phyloP scores from a whole-genome alignment of 2,888 invertebrate genomes.

The Conchocele bisecta region DNA sequence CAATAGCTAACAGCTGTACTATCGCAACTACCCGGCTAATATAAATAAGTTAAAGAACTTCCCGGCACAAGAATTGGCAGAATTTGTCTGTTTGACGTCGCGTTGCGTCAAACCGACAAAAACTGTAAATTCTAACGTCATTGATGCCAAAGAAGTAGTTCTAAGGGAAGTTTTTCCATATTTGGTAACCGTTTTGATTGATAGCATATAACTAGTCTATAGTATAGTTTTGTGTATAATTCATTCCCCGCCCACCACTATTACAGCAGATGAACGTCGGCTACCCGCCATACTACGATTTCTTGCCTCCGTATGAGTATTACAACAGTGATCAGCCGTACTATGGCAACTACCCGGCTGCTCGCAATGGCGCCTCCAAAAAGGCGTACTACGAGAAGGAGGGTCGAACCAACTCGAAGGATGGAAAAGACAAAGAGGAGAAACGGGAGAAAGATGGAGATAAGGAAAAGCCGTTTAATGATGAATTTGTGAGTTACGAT shows the following conservation, averaged over 20 bases:
- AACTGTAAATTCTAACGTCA: too few species aligned
- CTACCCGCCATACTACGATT: conserved; percentile 70
- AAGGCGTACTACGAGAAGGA: conserved; percentile 65
- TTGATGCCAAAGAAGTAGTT: too few species aligned
- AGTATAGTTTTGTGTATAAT: too few species aligned
- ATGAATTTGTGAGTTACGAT: conserved; percentile 70
- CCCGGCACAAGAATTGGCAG: too few species aligned
- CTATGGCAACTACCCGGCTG: conserved; percentile 51
- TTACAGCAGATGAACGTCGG: conserved; percentile 67
- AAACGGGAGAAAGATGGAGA: conserved; percentile 58
- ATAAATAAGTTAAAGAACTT: conserved; percentile 54
- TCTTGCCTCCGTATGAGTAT: conserved; percentile 70
- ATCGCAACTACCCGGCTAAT: conserved; percentile 44
- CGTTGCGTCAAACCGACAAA: too few species aligned
- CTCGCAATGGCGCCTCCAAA: conserved; percentile 52
- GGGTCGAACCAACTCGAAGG: conserved; percentile 62
- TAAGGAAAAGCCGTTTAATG: conserved; percentile 65
- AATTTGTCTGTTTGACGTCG: too few species aligned
- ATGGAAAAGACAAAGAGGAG: conserved; percentile 62
- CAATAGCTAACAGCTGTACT: conserved; percentile 60
- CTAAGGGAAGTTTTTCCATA: too few species aligned
- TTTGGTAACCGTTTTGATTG: too few species aligned
- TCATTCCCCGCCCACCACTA: too few species aligned
- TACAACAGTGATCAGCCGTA: conserved; percentile 68
- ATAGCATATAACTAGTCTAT: too few species aligned